Conservation (phyloP, 2,888 invertebrate genomes). For the Ennomos quercinarius region DNA sequence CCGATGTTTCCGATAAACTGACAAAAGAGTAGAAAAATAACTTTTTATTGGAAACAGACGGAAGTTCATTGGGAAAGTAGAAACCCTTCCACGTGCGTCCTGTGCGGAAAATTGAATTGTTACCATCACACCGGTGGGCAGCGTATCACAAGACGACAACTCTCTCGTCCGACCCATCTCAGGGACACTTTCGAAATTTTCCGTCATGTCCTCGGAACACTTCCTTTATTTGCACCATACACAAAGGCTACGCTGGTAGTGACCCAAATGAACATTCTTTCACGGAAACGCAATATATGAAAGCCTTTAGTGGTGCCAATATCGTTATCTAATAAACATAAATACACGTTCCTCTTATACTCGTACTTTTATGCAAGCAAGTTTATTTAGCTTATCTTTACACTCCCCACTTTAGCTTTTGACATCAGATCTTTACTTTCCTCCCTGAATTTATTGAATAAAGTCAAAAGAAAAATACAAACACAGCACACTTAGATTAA, state of each 20-base stretch:
- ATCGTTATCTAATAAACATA: constrained; percentile 36
- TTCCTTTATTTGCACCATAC: constrained; percentile 54
- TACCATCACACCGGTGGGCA: constrained; percentile 50
- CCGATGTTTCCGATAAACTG: constrained; percentile 7
- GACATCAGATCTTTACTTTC: constrained; percentile 10
- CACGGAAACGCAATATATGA: constrained; percentile 44
- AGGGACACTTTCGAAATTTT: constrained; percentile 50
- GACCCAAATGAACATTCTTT: constrained; percentile 39
- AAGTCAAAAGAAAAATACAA: constrained; percentile 32
- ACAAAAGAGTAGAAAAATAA: constrained; percentile 29
- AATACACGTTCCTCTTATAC: constrained; percentile 28
- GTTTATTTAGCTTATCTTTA: constrained; percentile 36
- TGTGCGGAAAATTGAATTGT: constrained; percentile 71
- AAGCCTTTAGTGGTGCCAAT: constrained; percentile 44
- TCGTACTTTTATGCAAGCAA: constrained; percentile 29
- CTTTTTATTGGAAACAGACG: constrained; percentile 29
- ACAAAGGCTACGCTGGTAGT: constrained; percentile 41
- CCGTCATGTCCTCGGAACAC: constrained; percentile 52
- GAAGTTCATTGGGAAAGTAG: constrained; percentile 34
- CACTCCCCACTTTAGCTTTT: constrained; percentile 11
- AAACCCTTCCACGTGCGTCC: constrained; percentile 40
- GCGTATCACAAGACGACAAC: constrained; percentile 50
- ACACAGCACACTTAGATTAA: constrained; percentile 39
- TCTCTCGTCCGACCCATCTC: constrained; percentile 39
- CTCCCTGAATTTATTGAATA: constrained; percentile 19